Evolutionary conservation across 2,888 invertebrate genomes (phyloP).

Genomic region (Scaeva pyrastri): DNA sequence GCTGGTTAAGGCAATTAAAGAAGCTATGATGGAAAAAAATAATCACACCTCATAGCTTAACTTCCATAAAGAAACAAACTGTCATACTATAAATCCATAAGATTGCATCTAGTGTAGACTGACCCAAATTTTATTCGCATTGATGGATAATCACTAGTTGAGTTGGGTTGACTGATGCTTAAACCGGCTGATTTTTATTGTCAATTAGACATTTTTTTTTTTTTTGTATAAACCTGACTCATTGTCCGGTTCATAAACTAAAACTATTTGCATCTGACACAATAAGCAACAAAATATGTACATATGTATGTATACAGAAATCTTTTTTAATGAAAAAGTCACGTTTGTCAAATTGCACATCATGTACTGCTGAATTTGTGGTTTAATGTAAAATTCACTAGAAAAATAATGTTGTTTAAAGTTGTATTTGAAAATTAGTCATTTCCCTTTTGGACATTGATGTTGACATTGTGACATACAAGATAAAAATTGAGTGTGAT

Average conservation of each 20-base stretch:
- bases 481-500: neutral
- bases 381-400: constrained; percentile 4
- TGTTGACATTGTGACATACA: neutral
- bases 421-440: neutral
- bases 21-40: neutral
- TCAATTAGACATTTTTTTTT: constrained; percentile 18
- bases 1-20: neutral
- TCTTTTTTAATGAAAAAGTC: neutral
- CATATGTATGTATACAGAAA: neutral
- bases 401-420: neutral
- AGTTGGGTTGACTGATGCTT: constrained; percentile 1
- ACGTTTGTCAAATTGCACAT: constrained; percentile 37
- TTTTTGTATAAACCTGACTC: constrained; percentile 35
- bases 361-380: constrained; percentile 3
- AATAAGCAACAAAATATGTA: neutral
- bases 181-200: constrained; percentile 45
- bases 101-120: constrained; percentile 34
- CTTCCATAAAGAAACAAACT: neutral
- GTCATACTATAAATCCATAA: constrained; percentile 34
- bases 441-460: neutral
- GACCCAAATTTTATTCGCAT: constrained; percentile 46
- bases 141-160: neutral
- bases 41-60: constrained; percentile 29
- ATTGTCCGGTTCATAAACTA: constrained; percentile 19
- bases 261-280: neutral